Evolutionary conservation across 2,888 invertebrate species (phyloP).

Genomic region (Synergus umbraculus): DNA sequence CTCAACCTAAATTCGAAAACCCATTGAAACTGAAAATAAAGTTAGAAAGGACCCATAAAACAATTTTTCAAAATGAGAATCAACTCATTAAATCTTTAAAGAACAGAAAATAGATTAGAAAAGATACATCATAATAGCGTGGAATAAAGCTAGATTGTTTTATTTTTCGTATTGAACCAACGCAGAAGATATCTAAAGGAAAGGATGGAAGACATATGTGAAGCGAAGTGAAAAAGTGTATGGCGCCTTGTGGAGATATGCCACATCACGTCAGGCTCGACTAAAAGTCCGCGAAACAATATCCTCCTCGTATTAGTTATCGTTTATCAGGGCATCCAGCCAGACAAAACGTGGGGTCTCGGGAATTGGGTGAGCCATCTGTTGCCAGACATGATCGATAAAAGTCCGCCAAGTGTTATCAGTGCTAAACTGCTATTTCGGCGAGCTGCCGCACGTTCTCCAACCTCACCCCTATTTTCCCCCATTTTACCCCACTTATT

Average conservation of each 20-base stretch:
- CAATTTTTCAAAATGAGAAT: too few relatives aligned
- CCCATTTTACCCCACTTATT: constrained; percentile 43
- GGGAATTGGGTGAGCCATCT: constrained; percentile 76
- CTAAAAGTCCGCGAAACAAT: constrained; percentile 74
- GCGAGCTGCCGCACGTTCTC: constrained; percentile 60
- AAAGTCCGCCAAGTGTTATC: constrained; percentile 77
- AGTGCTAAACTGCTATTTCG: constrained; percentile 69
- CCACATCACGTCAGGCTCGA: constrained; percentile 47
- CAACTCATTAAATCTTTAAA: too few relatives aligned
- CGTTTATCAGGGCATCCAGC: constrained; percentile 71
- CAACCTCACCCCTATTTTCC: constrained; percentile 16
- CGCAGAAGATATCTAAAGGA: constrained; percentile 38
- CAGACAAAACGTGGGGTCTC: constrained; percentile 52
- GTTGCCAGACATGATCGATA: constrained; percentile 77
- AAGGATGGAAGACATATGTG: constrained; percentile 28
- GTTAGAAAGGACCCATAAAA: too few relatives aligned
- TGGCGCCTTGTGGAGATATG: constrained; percentile 37
- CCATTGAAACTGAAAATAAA: too few relatives aligned
- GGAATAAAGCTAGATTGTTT: not conserved
- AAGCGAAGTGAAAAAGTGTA: constrained; percentile 42
- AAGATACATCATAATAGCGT: not conserved
- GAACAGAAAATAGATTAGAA: too few relatives aligned
- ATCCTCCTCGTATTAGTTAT: constrained; percentile 75
- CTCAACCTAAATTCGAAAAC: too few relatives aligned
- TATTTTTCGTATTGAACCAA: constrained; percentile 23